These are phyloP conservation scores for Trachymyrmex cornetzi DNA, from an alignment of 1,140 invertebrate species.

Conservation along the genomic window DNA sequence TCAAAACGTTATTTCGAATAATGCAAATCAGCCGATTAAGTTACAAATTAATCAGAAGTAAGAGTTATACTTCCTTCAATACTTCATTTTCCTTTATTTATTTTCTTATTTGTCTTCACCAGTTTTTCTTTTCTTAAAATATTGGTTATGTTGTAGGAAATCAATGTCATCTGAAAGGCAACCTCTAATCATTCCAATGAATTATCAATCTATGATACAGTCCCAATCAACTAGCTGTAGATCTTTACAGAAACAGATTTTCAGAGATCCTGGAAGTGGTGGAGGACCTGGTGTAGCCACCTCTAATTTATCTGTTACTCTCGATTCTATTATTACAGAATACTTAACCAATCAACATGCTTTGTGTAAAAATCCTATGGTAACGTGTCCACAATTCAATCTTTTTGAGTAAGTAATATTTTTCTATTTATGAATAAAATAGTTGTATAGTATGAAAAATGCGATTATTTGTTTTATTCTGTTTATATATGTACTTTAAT, in stretches of 20 bases:
- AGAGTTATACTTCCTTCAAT: conserved; percentile 32
- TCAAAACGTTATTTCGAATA: conserved; percentile 78
- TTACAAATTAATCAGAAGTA: conserved; percentile 84
- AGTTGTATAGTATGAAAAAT: conserved; percentile 2
- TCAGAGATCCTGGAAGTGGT: conserved; percentile 80
- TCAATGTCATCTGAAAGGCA: conserved; percentile 78
- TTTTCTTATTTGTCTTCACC: conserved; percentile 1
- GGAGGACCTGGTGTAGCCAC: conserved; percentile 78
- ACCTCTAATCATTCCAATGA: conserved; percentile 68
- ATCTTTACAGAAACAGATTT: conserved; percentile 91
- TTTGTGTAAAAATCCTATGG: conserved; percentile 97
- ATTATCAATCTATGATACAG: conserved; percentile 63
- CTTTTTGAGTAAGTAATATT: conserved; percentile 90
- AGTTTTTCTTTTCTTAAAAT: neutral
- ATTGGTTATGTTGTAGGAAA: conserved; percentile 74
- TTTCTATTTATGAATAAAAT: conserved; percentile 37
- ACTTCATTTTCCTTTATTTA: neutral
- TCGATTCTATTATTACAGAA: conserved; percentile 98
- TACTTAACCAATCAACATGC: conserved; percentile 98
- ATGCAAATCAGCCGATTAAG: conserved; percentile 82
- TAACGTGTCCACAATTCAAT: conserved; percentile 96
- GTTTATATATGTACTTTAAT: neutral
- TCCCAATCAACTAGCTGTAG: conserved; percentile 76
- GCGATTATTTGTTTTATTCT: conserved; percentile 21
- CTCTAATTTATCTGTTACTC: conserved; percentile 88